Evolutionary conservation across 2,797 vertebrate genomes (phyloP), one percentile per base, ranked within the genome.

Genomic region (Sebastes matsubarae): DNA sequence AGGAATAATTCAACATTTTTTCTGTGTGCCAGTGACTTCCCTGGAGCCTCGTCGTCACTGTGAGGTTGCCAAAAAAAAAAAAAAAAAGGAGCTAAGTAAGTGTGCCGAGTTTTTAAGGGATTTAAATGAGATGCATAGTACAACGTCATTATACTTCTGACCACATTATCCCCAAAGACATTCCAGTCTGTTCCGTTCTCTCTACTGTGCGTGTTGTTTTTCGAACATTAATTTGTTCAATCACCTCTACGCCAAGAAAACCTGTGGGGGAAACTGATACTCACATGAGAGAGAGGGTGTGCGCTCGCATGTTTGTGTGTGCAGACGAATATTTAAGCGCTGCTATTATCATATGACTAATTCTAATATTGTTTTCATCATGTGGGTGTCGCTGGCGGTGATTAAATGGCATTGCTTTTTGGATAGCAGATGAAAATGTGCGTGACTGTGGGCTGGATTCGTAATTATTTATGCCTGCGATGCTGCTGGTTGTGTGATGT

Each of bases 401-500:
- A 75, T 80, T 88, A 75, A 90, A 88, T 77, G 34, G 60, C 20
- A 68, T 58, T 79, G 72, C 70, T 86, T 89, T 91, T 69, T 80
- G 55, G 64, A 32, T 29, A 67, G 27, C 60, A 6, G 68, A 72
- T 88, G 83, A 68, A 83, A 89, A 85, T 13, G 69, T 50, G 78
- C 5, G 18, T 76, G 77, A 67, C 57, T 60, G 54, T 25, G 60
- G 75, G 75, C 68, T 34, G 22, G 66, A 38, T 52, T 25, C 10
- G 68, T 81, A 8, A 18, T 71, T 46, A 75, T 85, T 91, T 75
- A 78, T 29, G 24, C 66, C 79, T 24, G 25, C 25, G 4, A 54
- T 34, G 29, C 69, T 66, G 30, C 50, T 22, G 30, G 3, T 46
- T 79, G 82, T 60, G 54, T 71, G 20, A 46, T 46, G 42, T 7